phyloP scores from a whole-genome alignment of 2,113 vertebrate genomes.

The Tenebrosternarchus preto region DNA sequence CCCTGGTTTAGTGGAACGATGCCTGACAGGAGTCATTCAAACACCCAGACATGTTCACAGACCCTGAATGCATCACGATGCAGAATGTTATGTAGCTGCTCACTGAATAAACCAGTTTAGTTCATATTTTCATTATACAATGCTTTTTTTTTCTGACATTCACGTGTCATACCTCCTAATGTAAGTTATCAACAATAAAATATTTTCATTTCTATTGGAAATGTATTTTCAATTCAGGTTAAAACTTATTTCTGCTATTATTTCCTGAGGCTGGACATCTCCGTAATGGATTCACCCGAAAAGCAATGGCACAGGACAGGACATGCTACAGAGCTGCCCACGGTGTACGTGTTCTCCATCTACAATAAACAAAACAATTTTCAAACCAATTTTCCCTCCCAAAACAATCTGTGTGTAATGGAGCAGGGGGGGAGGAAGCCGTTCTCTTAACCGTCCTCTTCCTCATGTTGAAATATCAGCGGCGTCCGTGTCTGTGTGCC shows the following conservation, averaged over 20 bases:
- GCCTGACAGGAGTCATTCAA: neutral
- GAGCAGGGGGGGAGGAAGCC: slow-evolving; percentile 55
- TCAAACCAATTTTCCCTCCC: slow-evolving; percentile 55
- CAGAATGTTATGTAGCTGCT: slow-evolving; percentile 1
- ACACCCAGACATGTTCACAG: neutral
- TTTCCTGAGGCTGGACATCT: slow-evolving; percentile 53
- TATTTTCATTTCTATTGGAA: slow-evolving; percentile 43
- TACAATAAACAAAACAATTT: slow-evolving; percentile 60
- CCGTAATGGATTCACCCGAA: slow-evolving; percentile 47
- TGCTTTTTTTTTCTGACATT: neutral
- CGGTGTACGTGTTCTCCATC: slow-evolving; percentile 45
- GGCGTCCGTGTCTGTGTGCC: slow-evolving; percentile 39
- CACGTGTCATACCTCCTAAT: slow-evolving; percentile 25
- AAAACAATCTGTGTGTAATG: slow-evolving; percentile 58
- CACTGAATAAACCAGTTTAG: neutral
- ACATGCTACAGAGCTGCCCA: slow-evolving; percentile 30
- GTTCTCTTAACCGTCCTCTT: slow-evolving; percentile 57
- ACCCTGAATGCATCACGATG: slow-evolving; percentile 15
- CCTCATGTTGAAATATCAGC: slow-evolving; percentile 57
- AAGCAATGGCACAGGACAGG: slow-evolving; percentile 34
- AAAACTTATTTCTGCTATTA: slow-evolving; percentile 36
- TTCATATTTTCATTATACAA: neutral
- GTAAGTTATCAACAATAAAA: slow-evolving; percentile 31
- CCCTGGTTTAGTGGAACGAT: too few species aligned
- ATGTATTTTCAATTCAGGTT: slow-evolving; percentile 45